These are phyloP conservation scores for Mormoops blainvillei DNA, from an alignment of 2,113 vertebrate species.

Conservation along the genomic window DNA sequence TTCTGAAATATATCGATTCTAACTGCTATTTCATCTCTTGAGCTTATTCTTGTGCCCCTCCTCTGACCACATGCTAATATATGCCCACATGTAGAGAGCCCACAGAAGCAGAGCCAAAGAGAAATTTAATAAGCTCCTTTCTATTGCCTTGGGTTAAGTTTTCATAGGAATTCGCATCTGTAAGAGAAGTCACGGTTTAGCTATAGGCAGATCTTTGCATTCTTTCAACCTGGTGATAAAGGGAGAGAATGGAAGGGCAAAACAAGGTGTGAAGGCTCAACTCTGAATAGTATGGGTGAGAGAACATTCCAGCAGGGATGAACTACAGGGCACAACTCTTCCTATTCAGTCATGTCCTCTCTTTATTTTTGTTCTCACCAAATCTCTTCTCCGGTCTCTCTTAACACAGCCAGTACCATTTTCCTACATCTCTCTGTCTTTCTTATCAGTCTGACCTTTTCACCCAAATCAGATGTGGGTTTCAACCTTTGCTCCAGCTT, in stretches of 20 bases:
- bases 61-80: conserved; percentile 8
- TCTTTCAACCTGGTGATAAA: conserved; percentile 27
- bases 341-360: not conserved
- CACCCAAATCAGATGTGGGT: conserved; percentile 27
- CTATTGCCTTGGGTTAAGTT: not conserved
- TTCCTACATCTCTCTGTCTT: not conserved
- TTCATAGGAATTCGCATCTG: conserved; percentile 22
- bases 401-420: conserved; percentile 16
- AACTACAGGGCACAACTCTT: not conserved
- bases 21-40: not conserved
- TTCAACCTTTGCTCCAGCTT: conserved; percentile 44
- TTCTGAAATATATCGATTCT: not conserved
- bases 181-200: conserved; percentile 47
- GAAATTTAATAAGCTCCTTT: conserved; percentile 48
- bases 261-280: conserved; percentile 4
- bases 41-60: not conserved
- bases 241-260: conserved; percentile 23
- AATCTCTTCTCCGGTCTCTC: conserved; percentile 27
- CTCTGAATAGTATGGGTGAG: not conserved
- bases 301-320: conserved; percentile 1
- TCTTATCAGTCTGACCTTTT: conserved; percentile 36
- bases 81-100: not conserved
- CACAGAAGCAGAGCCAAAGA: not conserved
- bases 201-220: conserved; percentile 38
- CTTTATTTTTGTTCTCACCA: conserved; percentile 30